Conservation (phyloP, 1,140 invertebrate genomes). For the Drosophila chauvacae region DNA sequence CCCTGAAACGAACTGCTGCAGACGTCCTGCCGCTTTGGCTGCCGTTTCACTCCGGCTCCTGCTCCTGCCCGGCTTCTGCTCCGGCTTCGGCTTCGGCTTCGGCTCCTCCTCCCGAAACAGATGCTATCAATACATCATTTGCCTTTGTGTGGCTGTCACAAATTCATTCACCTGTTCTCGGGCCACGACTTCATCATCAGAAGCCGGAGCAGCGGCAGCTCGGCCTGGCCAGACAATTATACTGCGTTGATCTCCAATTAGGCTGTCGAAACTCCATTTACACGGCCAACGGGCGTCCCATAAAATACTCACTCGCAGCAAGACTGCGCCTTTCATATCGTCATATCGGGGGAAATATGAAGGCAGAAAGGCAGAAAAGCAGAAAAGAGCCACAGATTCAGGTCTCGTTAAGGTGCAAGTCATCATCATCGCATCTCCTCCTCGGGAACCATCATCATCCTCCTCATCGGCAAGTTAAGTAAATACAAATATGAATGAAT, state of each 20-base stretch:
- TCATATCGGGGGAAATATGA: slow-evolving; percentile 43
- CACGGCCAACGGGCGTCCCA: slow-evolving; percentile 75
- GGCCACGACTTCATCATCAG: slow-evolving; percentile 74
- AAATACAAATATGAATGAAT: slow-evolving; percentile 83
- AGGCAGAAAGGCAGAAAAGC: slow-evolving; percentile 35
- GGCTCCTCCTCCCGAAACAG: slow-evolving; percentile 70
- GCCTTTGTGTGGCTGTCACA: slow-evolving; percentile 79
- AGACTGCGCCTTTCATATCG: slow-evolving; percentile 62
- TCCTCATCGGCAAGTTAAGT: slow-evolving; percentile 73
- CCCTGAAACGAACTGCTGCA: slow-evolving; percentile 62
- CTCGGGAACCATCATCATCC: slow-evolving; percentile 59
- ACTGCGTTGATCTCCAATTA: slow-evolving; percentile 82
- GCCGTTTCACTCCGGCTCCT: slow-evolving; percentile 38
- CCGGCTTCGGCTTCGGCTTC: slow-evolving; percentile 16
- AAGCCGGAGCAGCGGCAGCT: slow-evolving; percentile 35
- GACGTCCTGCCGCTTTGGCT: slow-evolving; percentile 75
- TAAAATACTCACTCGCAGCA: slow-evolving; percentile 53
- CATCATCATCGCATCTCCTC: slow-evolving; percentile 65
- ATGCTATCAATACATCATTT: slow-evolving; percentile 83
- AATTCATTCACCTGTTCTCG: slow-evolving; percentile 83
- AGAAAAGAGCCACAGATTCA: slow-evolving; percentile 34
- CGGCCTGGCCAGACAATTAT: slow-evolving; percentile 70
- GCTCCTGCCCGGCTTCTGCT: slow-evolving; percentile 8
- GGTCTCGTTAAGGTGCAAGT: slow-evolving; percentile 72
- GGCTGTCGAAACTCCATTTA: slow-evolving; percentile 83